phyloP scores from a whole-genome alignment of 1,140 invertebrate genomes.

The Pararge aegeria region DNA sequence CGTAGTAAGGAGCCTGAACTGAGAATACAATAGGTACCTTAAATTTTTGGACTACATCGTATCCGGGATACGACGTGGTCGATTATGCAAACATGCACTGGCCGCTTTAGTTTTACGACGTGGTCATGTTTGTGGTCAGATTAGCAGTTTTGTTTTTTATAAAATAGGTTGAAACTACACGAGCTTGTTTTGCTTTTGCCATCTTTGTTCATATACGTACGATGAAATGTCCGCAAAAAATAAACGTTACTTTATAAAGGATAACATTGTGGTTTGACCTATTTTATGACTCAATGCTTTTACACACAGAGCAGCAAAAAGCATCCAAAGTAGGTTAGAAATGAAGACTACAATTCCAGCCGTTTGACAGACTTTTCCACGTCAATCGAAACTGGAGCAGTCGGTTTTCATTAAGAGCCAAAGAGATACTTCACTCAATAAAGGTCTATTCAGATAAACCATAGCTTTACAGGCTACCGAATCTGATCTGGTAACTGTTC shows the following conservation, averaged over 20 bases:
- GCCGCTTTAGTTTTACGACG: too few species aligned
- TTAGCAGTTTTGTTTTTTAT: too few species aligned
- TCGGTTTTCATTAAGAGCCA: neutral
- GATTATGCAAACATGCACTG: too few species aligned
- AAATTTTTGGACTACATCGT: too few species aligned
- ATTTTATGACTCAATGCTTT: neutral
- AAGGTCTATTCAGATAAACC: too few species aligned
- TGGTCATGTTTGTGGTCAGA: too few species aligned
- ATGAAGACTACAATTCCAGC: slow-evolving; percentile 8
- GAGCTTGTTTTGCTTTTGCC: neutral
- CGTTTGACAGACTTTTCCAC: slow-evolving; percentile 18
- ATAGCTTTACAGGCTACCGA: too few species aligned
- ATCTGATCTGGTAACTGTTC: too few species aligned
- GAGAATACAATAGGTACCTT: too few species aligned
- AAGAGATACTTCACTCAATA: neutral
- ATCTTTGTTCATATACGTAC: neutral
- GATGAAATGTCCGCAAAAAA: too few species aligned
- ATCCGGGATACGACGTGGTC: too few species aligned
- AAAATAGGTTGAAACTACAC: neutral
- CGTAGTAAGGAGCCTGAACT: too few species aligned
- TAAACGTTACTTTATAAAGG: neutral
- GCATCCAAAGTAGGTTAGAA: slow-evolving; percentile 21
- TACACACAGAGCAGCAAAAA: slow-evolving; percentile 3
- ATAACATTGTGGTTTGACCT: neutral
- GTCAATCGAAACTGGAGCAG: slow-evolving; percentile 14